Evolutionary conservation across 2,113 vertebrate genomes (phyloP).

Genomic region (Scolopax mira): DNA sequence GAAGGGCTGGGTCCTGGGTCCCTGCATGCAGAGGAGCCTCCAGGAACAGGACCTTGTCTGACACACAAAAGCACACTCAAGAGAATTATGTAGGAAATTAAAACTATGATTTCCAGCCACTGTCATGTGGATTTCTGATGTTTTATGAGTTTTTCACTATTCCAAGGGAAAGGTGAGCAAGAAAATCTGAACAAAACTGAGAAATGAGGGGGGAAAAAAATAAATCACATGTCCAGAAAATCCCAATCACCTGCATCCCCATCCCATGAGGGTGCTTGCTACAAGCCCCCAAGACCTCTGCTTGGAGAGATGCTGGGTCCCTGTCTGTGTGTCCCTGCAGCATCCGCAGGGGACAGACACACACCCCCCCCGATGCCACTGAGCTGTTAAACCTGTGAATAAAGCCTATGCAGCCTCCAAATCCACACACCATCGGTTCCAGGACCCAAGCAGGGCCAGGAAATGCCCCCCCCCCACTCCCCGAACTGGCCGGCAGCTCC

Average conservation of each 20-base stretch:
- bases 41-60: neutral
- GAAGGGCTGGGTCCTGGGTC: neutral
- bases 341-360: neutral
- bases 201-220: neutral
- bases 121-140: neutral
- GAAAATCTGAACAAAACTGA: neutral
- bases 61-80: neutral
- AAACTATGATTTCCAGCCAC: neutral
- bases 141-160: fast-evolving
- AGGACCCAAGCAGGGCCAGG: neutral
- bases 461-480: neutral
- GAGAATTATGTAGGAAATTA: neutral
- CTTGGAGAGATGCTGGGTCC: neutral
- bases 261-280: fast-evolving
- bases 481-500: neutral
- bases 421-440: neutral
- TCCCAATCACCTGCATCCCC: neutral
- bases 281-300: neutral
- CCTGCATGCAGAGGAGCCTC: no score
- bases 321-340: neutral
- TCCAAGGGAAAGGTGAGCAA: no score
- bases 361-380: neutral
- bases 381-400: neutral
- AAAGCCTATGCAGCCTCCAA: neutral
- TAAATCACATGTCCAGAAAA: neutral